Base-by-base conservation (phyloP, 2,888 invertebrate species). In the Adineta ricciae region DNA sequence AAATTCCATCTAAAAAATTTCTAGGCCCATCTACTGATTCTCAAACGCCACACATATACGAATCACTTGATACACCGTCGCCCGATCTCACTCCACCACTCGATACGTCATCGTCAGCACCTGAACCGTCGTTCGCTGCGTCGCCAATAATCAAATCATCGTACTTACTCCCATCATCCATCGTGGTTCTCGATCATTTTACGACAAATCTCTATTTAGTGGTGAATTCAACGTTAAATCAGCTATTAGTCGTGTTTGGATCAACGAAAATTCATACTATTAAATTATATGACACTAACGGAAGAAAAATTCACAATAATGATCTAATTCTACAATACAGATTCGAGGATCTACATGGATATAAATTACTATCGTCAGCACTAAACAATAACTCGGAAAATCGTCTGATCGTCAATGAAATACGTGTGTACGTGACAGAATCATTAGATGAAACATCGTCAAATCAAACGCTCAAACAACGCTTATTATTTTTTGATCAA, bases 261-360 rank as follows among this genome's bases (percentile, higher is more conserved):
- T 78, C 78, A 78, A 78, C 78, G n/a, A 78, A 78, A 78, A 78
- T 78, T 78, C 78, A 78, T 41, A 78, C 78, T 8, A n/a, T 78
- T 41, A 78, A 78, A 78, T 41, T n/a, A 78, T 78, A 78, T 41
- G 41, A 78, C 41, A 78, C 78, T 41, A 41, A 78, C n/a, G 78
- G 38, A 41, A 24, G 41, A n/a, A 78, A 78, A 41, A 41, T 41
- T 7, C 16, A 64, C 19, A 2, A 8, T 1, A 78, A 78, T 78
- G 78, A 78, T 78, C 24, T 78, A 24, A 78, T 78, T 41, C 14
- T 78, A 78, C 38, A 78, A 41, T 78, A 78, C 41, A 78, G n/a
- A n/a, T 78, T 41, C n/a, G 78, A 78, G 41, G 78, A 78, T 78
- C n/a, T 78, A 41, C 78, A 78, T 78, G 78, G 78, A 9, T 78